Evolutionary conservation across 1,140 invertebrate genomes (phyloP).

Genomic region (Sycophaga agraensis): DNA sequence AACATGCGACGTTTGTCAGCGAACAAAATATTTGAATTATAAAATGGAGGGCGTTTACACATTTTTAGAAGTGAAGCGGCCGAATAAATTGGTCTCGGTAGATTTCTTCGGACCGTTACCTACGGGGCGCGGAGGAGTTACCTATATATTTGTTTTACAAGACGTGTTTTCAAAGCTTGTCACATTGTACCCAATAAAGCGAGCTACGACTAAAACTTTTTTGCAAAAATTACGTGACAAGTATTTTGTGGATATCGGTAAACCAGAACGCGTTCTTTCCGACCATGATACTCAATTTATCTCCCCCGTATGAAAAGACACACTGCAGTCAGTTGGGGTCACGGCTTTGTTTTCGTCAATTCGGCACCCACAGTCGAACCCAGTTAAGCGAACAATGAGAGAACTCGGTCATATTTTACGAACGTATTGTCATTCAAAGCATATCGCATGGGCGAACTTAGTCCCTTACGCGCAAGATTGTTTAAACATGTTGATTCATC

Average conservation of each 20-base stretch:
- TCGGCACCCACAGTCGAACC: slow-evolving; percentile 46
- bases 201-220: background rate
- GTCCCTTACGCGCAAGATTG: background rate
- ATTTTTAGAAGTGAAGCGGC: background rate
- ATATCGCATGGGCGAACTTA: background rate
- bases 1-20: slow-evolving; percentile 30
- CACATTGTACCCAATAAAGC: slow-evolving; percentile 9
- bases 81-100: background rate
- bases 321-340: background rate
- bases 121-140: background rate
- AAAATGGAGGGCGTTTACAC: background rate
- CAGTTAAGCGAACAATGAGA: slow-evolving; percentile 42
- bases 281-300: slow-evolving; percentile 36
- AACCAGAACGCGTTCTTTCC: background rate
- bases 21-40: slow-evolving; percentile 28
- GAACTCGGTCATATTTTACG: slow-evolving; percentile 34
- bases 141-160: slow-evolving; percentile 10
- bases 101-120: slow-evolving; percentile 22
- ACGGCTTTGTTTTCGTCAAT: slow-evolving; percentile 29
- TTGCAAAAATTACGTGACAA: background rate
- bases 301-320: slow-evolving; percentile 9
- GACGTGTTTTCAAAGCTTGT: slow-evolving; percentile 9
- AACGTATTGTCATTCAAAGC: slow-evolving; percentile 18
- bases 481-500: background rate
- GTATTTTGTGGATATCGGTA: background rate